Percentiles rank a stretch among this genome's conserved stretches.
phyloP scores from a whole-genome alignment of 2,113 vertebrate species.

The Dipodomys merriami region DNA sequence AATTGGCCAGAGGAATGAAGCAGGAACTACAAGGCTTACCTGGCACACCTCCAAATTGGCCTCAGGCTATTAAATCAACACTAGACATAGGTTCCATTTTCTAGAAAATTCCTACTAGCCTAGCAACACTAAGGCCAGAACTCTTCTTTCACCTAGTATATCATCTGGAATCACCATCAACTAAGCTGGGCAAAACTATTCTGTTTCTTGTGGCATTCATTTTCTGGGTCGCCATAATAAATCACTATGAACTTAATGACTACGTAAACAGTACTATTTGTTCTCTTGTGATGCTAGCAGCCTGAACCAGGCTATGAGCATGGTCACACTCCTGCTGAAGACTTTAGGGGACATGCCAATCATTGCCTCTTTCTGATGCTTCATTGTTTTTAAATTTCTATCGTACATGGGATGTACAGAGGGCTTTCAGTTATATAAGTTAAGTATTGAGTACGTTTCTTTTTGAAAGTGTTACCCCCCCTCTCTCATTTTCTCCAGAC shows the following conservation, averaged over 20 bases:
- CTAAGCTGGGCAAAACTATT: background rate
- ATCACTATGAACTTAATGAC: background rate
- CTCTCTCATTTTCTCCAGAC: no score
- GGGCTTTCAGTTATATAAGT: no score
- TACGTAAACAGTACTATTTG: background rate
- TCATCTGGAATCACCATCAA: background rate
- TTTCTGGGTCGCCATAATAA: background rate
- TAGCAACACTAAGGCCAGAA: background rate
- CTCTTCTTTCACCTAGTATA: background rate
- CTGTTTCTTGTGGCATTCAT: background rate
- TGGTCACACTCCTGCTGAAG: background rate
- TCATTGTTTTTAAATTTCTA: no score
- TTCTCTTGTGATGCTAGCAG: background rate
- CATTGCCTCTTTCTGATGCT: background rate
- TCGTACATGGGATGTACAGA: no score
- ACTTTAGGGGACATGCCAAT: background rate
- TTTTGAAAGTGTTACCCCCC: no score
- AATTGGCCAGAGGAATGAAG: background rate
- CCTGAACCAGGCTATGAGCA: background rate
- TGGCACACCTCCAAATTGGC: background rate
- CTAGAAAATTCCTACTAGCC: background rate
- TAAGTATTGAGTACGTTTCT: no score
- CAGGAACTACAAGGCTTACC: background rate
- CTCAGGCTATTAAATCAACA: no score
- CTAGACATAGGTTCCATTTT: background rate